phyloP scores from a whole-genome alignment of 2,888 invertebrate species.

The Sinhomidia bicolor region DNA sequence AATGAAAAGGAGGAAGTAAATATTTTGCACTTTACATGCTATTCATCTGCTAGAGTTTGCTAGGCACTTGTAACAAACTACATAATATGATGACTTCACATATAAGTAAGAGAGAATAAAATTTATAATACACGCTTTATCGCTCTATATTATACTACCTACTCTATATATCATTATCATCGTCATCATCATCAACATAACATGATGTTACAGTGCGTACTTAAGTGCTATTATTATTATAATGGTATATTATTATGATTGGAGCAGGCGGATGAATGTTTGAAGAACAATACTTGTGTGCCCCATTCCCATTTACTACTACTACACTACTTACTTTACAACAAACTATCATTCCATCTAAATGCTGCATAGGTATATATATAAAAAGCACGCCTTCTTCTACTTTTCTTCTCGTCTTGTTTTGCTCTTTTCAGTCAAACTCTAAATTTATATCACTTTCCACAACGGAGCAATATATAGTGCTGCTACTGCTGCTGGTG shows the following conservation, averaged over 20 bases:
- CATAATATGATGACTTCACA: background rate
- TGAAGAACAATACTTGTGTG: constrained; percentile 68
- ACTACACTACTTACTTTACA: no score
- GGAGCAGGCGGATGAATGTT: constrained; percentile 54
- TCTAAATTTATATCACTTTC: constrained; percentile 8
- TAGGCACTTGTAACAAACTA: constrained; percentile 42
- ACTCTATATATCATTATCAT: background rate
- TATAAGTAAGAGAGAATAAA: constrained; percentile 9
- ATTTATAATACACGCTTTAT: background rate
- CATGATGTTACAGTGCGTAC: constrained; percentile 31
- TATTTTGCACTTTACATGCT: constrained; percentile 49
- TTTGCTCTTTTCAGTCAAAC: constrained; percentile 40
- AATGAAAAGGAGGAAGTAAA: constrained; percentile 37
- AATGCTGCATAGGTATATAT: no score
- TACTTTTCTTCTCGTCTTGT: constrained; percentile 22
- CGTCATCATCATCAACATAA: background rate
- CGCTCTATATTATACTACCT: background rate
- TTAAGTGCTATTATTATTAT: constrained; percentile 49
- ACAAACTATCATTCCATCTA: no score
- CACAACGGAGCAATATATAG: no score
- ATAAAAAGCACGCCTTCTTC: constrained; percentile 55
- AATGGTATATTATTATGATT: constrained; percentile 54
- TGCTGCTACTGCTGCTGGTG: background rate
- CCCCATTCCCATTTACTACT: constrained; percentile 47
- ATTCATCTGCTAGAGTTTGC: background rate